Percentiles rank a stretch among this genome's conserved stretches.
Evolutionary conservation across 2,113 vertebrate species (phyloP).

Genomic region (Gallinago paraguaiae): DNA sequence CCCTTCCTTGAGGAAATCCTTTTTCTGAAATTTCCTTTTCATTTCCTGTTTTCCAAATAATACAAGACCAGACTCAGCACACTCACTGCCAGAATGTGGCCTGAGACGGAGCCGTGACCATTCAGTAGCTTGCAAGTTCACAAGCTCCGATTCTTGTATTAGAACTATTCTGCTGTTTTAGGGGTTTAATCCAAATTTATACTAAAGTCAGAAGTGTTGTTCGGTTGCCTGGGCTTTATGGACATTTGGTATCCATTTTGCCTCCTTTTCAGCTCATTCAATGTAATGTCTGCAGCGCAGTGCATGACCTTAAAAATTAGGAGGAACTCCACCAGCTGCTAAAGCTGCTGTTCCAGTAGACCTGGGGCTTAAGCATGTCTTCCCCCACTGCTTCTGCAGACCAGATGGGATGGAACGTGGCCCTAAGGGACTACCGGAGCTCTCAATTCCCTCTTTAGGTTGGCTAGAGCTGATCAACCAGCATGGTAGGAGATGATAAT

Average conservation of each 20-base stretch:
- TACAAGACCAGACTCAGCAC: background rate
- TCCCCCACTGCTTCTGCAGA: background rate
- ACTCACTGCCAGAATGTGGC: background rate
- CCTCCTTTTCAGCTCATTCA: background rate
- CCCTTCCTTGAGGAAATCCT: constrained; percentile 59
- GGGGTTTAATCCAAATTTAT: background rate
- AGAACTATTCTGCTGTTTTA: background rate
- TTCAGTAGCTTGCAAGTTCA: background rate
- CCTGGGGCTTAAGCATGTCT: background rate
- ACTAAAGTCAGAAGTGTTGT: background rate
- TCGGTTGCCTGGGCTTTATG: background rate
- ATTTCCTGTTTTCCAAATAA: constrained; percentile 58
- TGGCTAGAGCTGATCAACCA: background rate
- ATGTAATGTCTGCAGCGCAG: background rate
- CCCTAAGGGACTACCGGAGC: background rate
- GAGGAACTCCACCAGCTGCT: background rate
- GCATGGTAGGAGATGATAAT: background rate
- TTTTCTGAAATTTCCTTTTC: constrained; percentile 49
- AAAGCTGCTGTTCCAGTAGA: background rate
- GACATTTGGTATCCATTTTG: background rate
- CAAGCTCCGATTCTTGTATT: background rate
- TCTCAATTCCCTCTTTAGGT: background rate
- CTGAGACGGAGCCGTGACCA: background rate
- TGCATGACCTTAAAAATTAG: background rate
- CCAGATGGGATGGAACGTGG: no score